These are phyloP conservation scores for Fringilla coelebs DNA, from an alignment of 2,797 vertebrate species.

Conservation along the genomic window DNA sequence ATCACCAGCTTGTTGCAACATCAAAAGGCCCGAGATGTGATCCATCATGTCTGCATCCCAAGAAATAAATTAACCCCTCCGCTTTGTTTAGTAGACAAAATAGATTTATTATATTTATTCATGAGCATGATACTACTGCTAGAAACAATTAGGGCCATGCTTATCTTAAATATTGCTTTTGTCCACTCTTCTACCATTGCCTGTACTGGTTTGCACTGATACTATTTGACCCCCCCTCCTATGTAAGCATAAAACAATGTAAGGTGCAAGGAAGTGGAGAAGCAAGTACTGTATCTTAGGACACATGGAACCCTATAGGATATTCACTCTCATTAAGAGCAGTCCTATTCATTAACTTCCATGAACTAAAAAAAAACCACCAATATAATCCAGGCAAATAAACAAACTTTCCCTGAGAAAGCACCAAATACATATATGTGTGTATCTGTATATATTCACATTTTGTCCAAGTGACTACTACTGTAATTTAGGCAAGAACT, in stretches of 20 bases:
- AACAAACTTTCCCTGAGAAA: neutral
- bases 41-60: neutral
- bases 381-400: neutral
- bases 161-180: neutral
- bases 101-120: neutral
- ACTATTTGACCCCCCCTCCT: neutral
- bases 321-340: neutral
- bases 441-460: neutral
- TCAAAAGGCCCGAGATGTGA: neutral
- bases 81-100: neutral
- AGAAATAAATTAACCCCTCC: neutral
- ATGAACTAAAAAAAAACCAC: neutral
- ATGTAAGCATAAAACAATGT: neutral
- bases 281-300: neutral
- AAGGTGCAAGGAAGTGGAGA: neutral
- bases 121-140: neutral
- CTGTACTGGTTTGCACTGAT: neutral
- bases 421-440: neutral
- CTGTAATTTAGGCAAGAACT: neutral
- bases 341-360: neutral
- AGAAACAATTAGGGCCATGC: neutral
- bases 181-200: neutral
- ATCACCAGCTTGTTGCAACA: constrained; percentile 8
- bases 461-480: neutral
- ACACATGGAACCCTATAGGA: neutral